Base-by-base conservation (phyloP, 2,888 invertebrate genomes). In the Cerceris ruficornis region DNA sequence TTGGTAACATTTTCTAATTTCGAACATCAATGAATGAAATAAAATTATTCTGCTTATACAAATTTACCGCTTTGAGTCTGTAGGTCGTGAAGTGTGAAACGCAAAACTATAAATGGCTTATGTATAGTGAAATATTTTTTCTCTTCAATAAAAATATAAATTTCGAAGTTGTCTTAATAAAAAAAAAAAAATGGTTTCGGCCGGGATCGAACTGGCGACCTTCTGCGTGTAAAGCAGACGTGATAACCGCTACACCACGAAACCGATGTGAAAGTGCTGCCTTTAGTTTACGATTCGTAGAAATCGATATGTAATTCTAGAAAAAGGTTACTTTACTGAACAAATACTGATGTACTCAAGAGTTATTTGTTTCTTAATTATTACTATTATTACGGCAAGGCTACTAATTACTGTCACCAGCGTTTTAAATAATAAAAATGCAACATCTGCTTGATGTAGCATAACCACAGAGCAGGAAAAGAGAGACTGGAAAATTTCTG, bases 201-300 rank as follows among this genome's bases (percentile, higher is more conserved):
- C 88, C 87, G 86, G 87, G 89, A 89, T 89, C 89, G 89, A 89
- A 89, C 88, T 84, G 88, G 87, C 87, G 89, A 87, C 88, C 88
- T 90, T 88, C 88, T 89, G 89, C 89, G 86, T 90, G 88, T 89
- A 88, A 90, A 88, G 89, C 89, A 88, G 87, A 89, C 86, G 88
- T 88, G 88, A 88, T 89, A 86, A 89, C 88, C 88, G 85, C 87
- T 88, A 88, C 87, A 89, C 87, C 85, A 89, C 88, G 87, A 85
- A 88, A 88, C 88, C 88, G 69, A 11, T 8, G 52, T 50, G 55
- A 58, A 42, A n/a, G 14, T 4, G 7, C 11, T 4, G 1, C 7
- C 11, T 6, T 17, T 49, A 42, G 17, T 69, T 6, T 50, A 57
- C 41, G 13, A 58, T 28, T 15, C 43, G 41, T 9, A 7, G 41